Percentiles rank a stretch among this genome's conserved stretches.
These are phyloP conservation scores for Columba livia DNA, from an alignment of 2,113 vertebrate genomes.

Conservation along the genomic window DNA sequence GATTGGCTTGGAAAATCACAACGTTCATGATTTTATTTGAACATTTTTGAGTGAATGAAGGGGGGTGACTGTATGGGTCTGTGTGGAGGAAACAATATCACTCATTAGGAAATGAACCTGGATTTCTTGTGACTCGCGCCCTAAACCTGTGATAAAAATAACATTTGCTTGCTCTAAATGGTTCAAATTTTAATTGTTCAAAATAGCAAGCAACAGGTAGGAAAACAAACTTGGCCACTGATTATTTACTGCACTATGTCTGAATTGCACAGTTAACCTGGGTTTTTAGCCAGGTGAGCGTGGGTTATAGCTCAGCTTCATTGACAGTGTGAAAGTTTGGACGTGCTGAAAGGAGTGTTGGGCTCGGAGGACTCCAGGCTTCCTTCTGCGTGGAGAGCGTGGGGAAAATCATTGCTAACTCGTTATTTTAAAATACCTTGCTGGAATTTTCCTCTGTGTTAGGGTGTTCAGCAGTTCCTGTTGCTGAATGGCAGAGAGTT, in stretches of 20 bases:
- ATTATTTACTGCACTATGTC: not conserved
- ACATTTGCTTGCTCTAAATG: not conserved
- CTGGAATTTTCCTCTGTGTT: not conserved
- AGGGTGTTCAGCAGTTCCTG: not conserved
- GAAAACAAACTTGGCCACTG: not conserved
- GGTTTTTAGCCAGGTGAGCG: not conserved
- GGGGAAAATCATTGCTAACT: not conserved
- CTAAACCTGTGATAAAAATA: not conserved
- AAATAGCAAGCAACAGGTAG: not conserved
- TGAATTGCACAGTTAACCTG: not conserved
- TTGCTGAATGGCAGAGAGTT: not conserved
- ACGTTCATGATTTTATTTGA: not conserved
- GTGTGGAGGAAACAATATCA: not conserved
- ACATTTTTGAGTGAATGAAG: not conserved
- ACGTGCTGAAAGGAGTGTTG: not conserved
- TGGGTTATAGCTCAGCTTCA: not conserved
- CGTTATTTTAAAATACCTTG: not conserved
- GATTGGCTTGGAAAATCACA: not conserved
- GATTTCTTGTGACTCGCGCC: not conserved
- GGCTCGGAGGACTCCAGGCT: not conserved
- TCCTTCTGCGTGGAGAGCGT: not conserved
- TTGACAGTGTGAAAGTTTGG: not conserved
- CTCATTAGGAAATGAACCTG: not conserved
- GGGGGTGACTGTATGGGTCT: not conserved
- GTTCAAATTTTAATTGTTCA: not conserved